Percentiles rank a stretch among this genome's conserved stretches.
Conservation (phyloP, 2,888 invertebrate genomes). For the Drosophila macrospina region DNA sequence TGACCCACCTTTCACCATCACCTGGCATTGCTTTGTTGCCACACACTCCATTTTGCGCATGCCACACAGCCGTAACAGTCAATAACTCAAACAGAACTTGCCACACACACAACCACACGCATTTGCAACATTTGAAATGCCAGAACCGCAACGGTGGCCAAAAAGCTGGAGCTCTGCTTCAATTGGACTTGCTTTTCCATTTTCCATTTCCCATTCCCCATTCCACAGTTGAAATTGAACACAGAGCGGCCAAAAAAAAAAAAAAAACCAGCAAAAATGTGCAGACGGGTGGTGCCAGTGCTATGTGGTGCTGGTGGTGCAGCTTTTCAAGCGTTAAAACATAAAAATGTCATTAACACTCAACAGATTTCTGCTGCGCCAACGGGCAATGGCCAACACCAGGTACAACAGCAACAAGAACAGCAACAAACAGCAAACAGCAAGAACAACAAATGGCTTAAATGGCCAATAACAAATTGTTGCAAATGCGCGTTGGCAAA, state of each 20-base stretch:
- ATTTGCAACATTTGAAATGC: conserved; percentile 55
- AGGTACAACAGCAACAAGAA: background rate
- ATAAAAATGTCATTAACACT: conserved; percentile 80
- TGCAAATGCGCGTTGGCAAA: conserved; percentile 66
- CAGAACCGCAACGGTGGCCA: conserved; percentile 14
- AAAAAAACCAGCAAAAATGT: conserved; percentile 26
- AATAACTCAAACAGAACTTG: conserved; percentile 50
- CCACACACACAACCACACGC: conserved; percentile 15
- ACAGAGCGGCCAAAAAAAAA: too few species aligned
- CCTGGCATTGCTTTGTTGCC: conserved; percentile 23
- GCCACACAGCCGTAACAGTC: conserved; percentile 41
- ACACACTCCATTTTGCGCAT: conserved; percentile 17
- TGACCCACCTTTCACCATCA: conserved; percentile 47
- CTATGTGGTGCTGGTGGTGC: conserved; percentile 56
- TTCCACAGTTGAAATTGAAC: conserved; percentile 23
- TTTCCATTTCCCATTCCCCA: conserved; percentile 10
- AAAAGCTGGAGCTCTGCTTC: conserved; percentile 32
- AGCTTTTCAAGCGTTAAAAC: conserved; percentile 78
- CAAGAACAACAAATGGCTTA: conserved; percentile 61
- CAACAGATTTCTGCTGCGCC: conserved; percentile 76
- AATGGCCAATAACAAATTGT: conserved; percentile 81
- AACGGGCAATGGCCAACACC: conserved; percentile 48
- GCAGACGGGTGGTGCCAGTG: conserved; percentile 43
- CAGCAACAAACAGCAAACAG: conserved; percentile 13
- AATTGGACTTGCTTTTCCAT: conserved; percentile 65